A percentile compares a stretch with the other conserved stretches of the same genome.
phyloP scores from a whole-genome alignment of 1,140 invertebrate species.

The Nebria ingens region DNA sequence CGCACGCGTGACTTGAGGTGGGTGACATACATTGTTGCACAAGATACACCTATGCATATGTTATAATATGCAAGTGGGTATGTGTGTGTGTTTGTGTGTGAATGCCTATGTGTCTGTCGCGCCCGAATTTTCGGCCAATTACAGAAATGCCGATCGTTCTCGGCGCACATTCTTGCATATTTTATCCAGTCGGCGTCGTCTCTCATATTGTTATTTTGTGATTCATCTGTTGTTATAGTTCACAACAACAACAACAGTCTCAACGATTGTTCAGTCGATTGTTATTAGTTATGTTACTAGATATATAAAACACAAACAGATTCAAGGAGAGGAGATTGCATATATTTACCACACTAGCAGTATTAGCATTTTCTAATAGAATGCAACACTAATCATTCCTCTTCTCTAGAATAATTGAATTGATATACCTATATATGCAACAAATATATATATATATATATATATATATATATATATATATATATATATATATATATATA shows the following conservation, averaged over 20 bases:
- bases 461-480: too few relatives aligned
- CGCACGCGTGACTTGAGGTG: neutral
- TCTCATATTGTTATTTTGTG: slow-evolving; percentile 2
- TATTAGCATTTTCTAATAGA: too few relatives aligned
- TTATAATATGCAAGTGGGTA: neutral
- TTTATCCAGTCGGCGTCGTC: neutral
- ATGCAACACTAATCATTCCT: too few relatives aligned
- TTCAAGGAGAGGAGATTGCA: too few relatives aligned
- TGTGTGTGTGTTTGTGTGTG: neutral
- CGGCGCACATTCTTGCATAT: neutral
- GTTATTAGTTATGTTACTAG: too few relatives aligned
- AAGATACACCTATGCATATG: neutral
- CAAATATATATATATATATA: too few relatives aligned
- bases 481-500: too few relatives aligned
- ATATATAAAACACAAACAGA: too few relatives aligned
- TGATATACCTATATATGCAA: too few relatives aligned
- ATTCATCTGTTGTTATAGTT: neutral
- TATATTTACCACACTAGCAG: too few relatives aligned
- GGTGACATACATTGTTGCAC: slow-evolving; percentile 3
- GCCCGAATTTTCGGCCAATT: slow-evolving; percentile 8
- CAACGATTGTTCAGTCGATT: too few relatives aligned
- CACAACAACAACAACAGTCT: neutral
- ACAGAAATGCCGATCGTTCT: slow-evolving; percentile 5
- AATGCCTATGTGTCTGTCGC: neutral
- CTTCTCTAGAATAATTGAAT: too few relatives aligned